These are phyloP conservation scores for Cybosia mesomella DNA, from an alignment of 2,888 invertebrate genomes.

Conservation along the genomic window DNA sequence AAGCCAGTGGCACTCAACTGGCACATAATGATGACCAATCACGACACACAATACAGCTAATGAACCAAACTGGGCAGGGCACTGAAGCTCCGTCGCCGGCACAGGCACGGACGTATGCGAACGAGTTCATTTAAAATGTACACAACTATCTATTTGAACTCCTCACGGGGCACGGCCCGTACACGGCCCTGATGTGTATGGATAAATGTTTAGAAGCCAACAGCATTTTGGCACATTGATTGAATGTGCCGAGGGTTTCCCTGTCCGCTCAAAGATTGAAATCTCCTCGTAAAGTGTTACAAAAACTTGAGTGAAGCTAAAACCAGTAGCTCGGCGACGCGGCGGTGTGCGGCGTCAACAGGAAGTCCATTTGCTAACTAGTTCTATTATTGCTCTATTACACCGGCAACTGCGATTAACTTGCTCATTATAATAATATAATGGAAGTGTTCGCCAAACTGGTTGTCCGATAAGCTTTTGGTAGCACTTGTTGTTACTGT, in stretches of 20 bases:
- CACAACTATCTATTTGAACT: too few species aligned
- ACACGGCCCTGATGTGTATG: too few species aligned
- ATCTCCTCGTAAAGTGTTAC: not conserved
- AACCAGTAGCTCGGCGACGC: not conserved
- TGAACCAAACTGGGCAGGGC: too few species aligned
- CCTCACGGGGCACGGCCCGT: too few species aligned
- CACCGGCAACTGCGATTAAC: not conserved
- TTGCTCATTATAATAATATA: not conserved
- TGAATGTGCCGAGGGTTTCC: not conserved
- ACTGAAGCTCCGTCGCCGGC: too few species aligned
- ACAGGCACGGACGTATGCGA: too few species aligned
- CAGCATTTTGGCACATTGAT: not conserved
- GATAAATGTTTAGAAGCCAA: too few species aligned
- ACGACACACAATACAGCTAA: not conserved
- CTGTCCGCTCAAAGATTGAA: too few species aligned
- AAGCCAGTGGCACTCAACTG: too few species aligned
- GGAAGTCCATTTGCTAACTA: constrained; percentile 19
- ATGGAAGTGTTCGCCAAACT: not conserved
- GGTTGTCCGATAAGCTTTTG: constrained; percentile 1
- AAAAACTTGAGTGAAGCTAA: not conserved
- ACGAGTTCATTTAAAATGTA: too few species aligned
- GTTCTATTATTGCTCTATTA: constrained; percentile 10
- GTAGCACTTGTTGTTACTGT: not conserved
- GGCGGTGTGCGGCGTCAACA: constrained; percentile 6
- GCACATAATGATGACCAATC: not conserved